These are phyloP conservation scores for Drosophila setosimentum DNA, from an alignment of 2,888 invertebrate species.

Conservation along the genomic window DNA sequence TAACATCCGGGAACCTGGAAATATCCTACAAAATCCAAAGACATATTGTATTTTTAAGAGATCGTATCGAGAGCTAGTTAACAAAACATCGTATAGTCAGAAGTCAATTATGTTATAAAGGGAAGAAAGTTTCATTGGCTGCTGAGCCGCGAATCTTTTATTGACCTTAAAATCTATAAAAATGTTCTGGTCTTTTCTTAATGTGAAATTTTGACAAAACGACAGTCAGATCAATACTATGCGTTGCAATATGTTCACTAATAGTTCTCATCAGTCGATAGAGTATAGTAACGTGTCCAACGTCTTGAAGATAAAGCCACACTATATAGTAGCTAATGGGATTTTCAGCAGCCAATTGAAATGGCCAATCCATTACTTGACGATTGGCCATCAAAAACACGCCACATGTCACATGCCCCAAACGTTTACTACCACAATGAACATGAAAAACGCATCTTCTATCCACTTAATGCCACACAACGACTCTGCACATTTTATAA, in stretches of 20 bases:
- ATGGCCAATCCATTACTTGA: conserved; percentile 49
- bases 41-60: not conserved
- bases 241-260: not conserved
- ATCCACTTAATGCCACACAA: conserved; percentile 49
- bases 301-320: not conserved
- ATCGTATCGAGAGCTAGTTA: not conserved
- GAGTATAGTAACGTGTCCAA: not conserved
- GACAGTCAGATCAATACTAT: not conserved
- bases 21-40: not conserved
- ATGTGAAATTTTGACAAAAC: not conserved
- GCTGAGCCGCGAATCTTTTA: not conserved
- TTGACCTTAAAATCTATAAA: too few relatives aligned
- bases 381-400: conserved; percentile 19
- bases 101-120: not conserved
- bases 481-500: conserved; percentile 47
- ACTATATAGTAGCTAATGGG: conserved; percentile 8
- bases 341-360: conserved; percentile 35
- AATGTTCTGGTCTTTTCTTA: not conserved
- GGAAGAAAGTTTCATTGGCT: not conserved
- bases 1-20: not conserved
- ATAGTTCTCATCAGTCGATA: not conserved
- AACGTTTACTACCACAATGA: conserved; percentile 33
- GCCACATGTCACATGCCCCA: conserved; percentile 42
- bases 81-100: not conserved
- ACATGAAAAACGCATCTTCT: conserved; percentile 71